Conservation (phyloP, 2,797 vertebrate species). For the Parambassis ranga region DNA sequence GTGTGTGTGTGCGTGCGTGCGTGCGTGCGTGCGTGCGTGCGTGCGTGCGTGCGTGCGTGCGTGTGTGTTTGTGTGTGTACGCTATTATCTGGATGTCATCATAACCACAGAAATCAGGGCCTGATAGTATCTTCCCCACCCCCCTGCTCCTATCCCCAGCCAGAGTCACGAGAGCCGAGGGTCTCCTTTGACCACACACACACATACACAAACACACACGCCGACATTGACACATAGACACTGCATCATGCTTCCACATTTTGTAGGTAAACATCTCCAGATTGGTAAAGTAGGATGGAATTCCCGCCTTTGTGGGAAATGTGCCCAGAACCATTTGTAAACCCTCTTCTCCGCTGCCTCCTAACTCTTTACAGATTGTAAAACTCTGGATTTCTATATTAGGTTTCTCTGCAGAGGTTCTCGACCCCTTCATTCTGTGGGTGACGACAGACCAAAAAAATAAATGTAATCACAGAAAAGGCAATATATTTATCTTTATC, state of each 20-base stretch:
- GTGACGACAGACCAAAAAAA: slow-evolving; percentile 22
- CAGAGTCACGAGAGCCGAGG: slow-evolving; percentile 78
- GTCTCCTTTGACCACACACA: slow-evolving; percentile 82
- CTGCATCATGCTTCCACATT: slow-evolving; percentile 66
- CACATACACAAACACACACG: slow-evolving; percentile 65
- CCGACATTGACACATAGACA: slow-evolving; percentile 49
- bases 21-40: slow-evolving; percentile 15
- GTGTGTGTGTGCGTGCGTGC: slow-evolving; percentile 12
- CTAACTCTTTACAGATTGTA: slow-evolving; percentile 78
- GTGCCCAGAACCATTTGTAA: slow-evolving; percentile 79
- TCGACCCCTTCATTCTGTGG: slow-evolving; percentile 29
- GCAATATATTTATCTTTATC: slow-evolving; percentile 19
- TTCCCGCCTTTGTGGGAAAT: slow-evolving; percentile 73
- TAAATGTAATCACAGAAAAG: slow-evolving; percentile 23
- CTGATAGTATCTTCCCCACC: slow-evolving; percentile 78
- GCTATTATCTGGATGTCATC: slow-evolving; percentile 81
- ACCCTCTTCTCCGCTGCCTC: slow-evolving; percentile 59
- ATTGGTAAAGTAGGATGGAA: slow-evolving; percentile 73
- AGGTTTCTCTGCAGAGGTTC: slow-evolving; percentile 51
- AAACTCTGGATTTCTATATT: slow-evolving; percentile 69
- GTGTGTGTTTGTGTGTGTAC: slow-evolving; percentile 17
- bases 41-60: slow-evolving; percentile 46
- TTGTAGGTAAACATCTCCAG: slow-evolving; percentile 82
- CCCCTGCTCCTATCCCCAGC: slow-evolving; percentile 73
- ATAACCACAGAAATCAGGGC: slow-evolving; percentile 80